Base-by-base conservation (phyloP, 2,797 vertebrate genomes). In the Sebastiscus tertius region DNA sequence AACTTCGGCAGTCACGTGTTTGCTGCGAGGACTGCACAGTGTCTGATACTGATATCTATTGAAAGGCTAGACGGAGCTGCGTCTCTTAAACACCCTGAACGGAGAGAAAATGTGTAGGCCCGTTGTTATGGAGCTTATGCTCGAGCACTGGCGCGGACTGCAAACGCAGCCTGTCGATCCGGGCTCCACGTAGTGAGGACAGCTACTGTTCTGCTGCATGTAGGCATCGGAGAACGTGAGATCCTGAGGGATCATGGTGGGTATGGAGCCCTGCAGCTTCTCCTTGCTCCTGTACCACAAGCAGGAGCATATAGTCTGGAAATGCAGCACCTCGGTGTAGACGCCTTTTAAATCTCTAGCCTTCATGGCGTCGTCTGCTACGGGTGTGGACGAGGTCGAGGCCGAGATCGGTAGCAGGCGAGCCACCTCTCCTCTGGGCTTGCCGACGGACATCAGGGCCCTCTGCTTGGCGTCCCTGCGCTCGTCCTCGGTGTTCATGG, bases 291-390 rank as follows among this genome's bases (percentile, higher is more conserved):
- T 96, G 94, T 98, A 99, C 97, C 98, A 99, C 87, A 99, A 91
- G 86, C 98, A 99, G n/a, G 98, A 99, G 94, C 98, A 99, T 89
- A 99, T 96, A 42, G 98, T 99, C 87, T 99, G 98, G 94, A 99
- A 99, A 82, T 99, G 97, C 82, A 99, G 96, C 85, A 99, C 97
- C 93, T 98, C 97, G 0, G 97, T 97, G 54, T 99, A 99, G 66
- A 96, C 97, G 0, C 97, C 97, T 82, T 97, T 96, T 56, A 96
- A 93, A 33, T 97, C 96, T 31, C 84, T 64, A 10, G 82, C 10
- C 86, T 92, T 80, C 6, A 73, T 7, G 1, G 24, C 3, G 34
- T 81, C 34, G 2, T 90, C 49, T 20, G 83, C 76, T 82, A 86
- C 3, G 42, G 88, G 86, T 64, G 95, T 88, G 71, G 91, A 86